phyloP scores from a whole-genome alignment of 1,140 invertebrate genomes.

The Dolichoris vasculosae region DNA sequence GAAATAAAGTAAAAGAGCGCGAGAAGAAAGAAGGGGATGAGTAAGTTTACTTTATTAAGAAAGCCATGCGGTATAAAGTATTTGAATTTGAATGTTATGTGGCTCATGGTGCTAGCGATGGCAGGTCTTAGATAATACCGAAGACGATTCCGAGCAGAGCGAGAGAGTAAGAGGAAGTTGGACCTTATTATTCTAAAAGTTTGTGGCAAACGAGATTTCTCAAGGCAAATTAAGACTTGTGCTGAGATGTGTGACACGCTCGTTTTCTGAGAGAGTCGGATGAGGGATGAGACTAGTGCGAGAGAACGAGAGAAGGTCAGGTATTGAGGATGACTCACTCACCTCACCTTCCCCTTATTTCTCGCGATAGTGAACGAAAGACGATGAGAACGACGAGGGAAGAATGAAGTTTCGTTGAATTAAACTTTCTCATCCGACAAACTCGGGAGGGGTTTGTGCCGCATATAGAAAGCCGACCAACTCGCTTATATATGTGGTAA shows the following conservation, averaged over 20 bases:
- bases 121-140: background rate
- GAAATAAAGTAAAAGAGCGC: slow-evolving; percentile 14
- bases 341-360: slow-evolving; percentile 3
- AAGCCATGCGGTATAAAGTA: slow-evolving; percentile 29
- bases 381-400: slow-evolving; percentile 39
- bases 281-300: background rate
- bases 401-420: slow-evolving; percentile 52
- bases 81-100: slow-evolving; percentile 50
- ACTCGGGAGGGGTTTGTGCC: slow-evolving; percentile 7
- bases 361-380: background rate
- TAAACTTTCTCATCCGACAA: slow-evolving; percentile 46
- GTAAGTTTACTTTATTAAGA: slow-evolving; percentile 49
- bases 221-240: slow-evolving; percentile 47
- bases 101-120: slow-evolving; percentile 12
- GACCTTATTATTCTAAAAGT: slow-evolving; percentile 52
- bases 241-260: slow-evolving; percentile 49
- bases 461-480: slow-evolving; percentile 28
- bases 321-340: background rate
- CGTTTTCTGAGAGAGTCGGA: slow-evolving; percentile 25
- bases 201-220: slow-evolving; percentile 51
- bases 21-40: background rate
- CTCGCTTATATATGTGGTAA: slow-evolving; percentile 12
- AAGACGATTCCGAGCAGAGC: background rate
- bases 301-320: background rate
- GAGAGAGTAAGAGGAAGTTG: slow-evolving; percentile 28